phyloP scores from a whole-genome alignment of 1,140 invertebrate genomes.

The Sarcophaga bullata region DNA sequence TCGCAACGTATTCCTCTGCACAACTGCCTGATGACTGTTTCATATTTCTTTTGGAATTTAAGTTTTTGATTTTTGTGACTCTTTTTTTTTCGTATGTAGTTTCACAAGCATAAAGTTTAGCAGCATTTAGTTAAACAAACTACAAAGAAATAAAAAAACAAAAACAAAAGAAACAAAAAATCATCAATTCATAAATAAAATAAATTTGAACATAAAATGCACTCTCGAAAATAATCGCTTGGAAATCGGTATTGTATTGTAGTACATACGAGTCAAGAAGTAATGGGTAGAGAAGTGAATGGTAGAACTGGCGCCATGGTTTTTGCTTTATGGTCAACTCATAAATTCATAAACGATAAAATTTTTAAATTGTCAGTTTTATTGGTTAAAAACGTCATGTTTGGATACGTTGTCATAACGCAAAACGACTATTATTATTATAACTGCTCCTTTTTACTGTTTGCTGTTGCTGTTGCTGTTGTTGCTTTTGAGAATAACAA shows the following conservation, averaged over 20 bases:
- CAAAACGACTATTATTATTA: slow-evolving; percentile 31
- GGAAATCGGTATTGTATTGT: not conserved
- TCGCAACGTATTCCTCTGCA: not conserved
- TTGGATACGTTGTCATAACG: slow-evolving; percentile 37
- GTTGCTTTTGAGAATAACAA: not conserved
- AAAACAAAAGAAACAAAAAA: too few relatives aligned
- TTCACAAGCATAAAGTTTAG: not conserved
- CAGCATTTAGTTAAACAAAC: not conserved
- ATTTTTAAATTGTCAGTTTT: slow-evolving; percentile 46
- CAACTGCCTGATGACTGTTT: not conserved
- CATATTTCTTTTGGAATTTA: not conserved
- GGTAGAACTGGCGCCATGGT: slow-evolving; percentile 41
- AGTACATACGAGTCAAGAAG: not conserved
- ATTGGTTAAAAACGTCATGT: slow-evolving; percentile 44
- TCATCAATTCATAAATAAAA: too few relatives aligned
- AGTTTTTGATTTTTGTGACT: not conserved
- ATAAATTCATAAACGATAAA: slow-evolving; percentile 44
- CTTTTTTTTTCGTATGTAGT: not conserved
- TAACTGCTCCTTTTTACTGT: too few relatives aligned
- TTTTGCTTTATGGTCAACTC: slow-evolving; percentile 41
- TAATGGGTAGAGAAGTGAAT: not conserved
- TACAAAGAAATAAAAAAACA: not conserved
- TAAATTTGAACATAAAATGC: too few relatives aligned
- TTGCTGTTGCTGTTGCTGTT: not conserved
- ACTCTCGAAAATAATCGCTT: not conserved